A percentile compares a stretch with the other conserved stretches of the same genome.
phyloP scores from a whole-genome alignment of 2,888 invertebrate species.

The Cryptus viduatorius region DNA sequence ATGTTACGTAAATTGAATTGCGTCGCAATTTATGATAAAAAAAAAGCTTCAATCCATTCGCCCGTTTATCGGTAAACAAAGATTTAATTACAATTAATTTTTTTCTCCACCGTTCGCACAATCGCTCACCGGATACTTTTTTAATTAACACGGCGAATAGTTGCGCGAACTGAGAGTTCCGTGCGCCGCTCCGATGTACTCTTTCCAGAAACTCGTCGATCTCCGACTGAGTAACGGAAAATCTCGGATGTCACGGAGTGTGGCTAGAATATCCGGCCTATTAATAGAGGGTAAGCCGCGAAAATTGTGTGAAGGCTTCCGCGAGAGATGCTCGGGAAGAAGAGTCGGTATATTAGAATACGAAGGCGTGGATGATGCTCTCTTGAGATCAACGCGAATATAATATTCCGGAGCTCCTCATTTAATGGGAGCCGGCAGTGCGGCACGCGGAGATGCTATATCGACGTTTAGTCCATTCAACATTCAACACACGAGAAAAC shows the following conservation, averaged over 20 bases:
- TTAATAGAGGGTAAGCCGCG: slow-evolving; percentile 77
- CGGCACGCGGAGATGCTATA: background rate
- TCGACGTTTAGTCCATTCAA: slow-evolving; percentile 19
- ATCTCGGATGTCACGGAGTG: slow-evolving; percentile 70
- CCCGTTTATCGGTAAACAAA: background rate
- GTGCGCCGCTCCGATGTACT: slow-evolving; percentile 8
- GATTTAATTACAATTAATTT: background rate
- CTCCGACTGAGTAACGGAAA: slow-evolving; percentile 71
- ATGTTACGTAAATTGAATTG: slow-evolving; percentile 6
- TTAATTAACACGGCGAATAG: background rate
- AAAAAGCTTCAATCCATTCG: background rate
- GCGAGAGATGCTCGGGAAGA: slow-evolving; percentile 7
- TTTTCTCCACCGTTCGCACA: background rate
- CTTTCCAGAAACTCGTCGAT: slow-evolving; percentile 74
- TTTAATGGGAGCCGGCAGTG: slow-evolving; percentile 13
- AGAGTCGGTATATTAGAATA: background rate
- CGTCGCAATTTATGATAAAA: background rate
- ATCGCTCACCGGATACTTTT: slow-evolving; percentile 1
- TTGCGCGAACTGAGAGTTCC: background rate
- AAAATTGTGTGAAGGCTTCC: slow-evolving; percentile 71
- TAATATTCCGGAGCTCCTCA: background rate
- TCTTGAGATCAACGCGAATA: slow-evolving; percentile 35
- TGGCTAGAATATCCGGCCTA: slow-evolving; percentile 75
- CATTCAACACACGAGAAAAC: background rate
- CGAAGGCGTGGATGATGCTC: slow-evolving; percentile 54